phyloP scores from a whole-genome alignment of 2,113 vertebrate species.

The Hemicordylus capensis region DNA sequence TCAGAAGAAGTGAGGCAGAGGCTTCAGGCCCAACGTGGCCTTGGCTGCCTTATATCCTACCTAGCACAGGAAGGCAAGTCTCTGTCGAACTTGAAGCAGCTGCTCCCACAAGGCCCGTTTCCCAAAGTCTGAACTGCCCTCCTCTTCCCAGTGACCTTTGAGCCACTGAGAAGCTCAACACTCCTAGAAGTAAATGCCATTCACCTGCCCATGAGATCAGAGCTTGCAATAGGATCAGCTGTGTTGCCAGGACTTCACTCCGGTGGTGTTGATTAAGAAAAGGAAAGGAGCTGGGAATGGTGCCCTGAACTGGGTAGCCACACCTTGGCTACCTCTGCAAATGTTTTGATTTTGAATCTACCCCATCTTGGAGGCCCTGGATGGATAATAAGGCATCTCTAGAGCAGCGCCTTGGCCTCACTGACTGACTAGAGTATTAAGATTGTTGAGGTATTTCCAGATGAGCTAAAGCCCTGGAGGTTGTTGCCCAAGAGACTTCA shows the following conservation, averaged over 20 bases:
- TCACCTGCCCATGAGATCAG: not conserved
- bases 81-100: too few relatives aligned
- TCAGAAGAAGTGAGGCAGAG: too few relatives aligned
- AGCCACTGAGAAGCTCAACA: not conserved
- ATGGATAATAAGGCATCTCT: too few relatives aligned
- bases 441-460: not conserved
- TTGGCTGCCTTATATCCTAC: too few relatives aligned
- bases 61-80: too few relatives aligned
- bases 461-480: not conserved
- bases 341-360: not conserved
- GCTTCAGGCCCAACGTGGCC: too few relatives aligned
- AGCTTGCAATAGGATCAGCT: not conserved
- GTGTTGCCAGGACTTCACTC: too few relatives aligned
- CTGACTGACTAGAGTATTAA: not conserved
- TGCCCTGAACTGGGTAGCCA: not conserved
- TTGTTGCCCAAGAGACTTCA: not conserved
- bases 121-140: not conserved
- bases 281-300: not conserved
- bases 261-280: not conserved
- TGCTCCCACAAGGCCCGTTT: not conserved
- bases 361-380: not conserved
- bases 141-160: not conserved
- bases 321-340: not conserved
- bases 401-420: too few relatives aligned
- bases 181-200: not conserved